phyloP scores from a whole-genome alignment of 2,888 invertebrate genomes.

The Rotaria sp. region DNA sequence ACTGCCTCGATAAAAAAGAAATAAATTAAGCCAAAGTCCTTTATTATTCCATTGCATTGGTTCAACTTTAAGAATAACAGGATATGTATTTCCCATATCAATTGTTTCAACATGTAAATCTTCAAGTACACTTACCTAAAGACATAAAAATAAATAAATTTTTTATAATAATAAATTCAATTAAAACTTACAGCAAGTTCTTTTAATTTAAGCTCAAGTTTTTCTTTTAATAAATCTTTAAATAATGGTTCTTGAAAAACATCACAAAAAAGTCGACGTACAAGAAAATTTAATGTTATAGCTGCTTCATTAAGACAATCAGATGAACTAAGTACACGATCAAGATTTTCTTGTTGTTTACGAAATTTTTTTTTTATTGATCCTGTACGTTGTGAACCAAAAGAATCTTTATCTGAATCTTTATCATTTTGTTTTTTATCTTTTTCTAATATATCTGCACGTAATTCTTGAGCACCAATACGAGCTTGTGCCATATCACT shows the following conservation, averaged over 20 bases:
- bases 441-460: background rate
- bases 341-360: slow-evolving; percentile 11
- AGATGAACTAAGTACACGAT: background rate
- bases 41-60: slow-evolving; percentile 6
- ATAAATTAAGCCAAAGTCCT: slow-evolving; percentile 26
- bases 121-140: background rate
- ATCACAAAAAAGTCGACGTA: background rate
- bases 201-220: slow-evolving; percentile 27
- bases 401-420: background rate
- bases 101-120: background rate
- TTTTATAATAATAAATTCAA: background rate
- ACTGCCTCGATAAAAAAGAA: background rate
- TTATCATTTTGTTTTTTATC: background rate
- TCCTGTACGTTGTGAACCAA: background rate
- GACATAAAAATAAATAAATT: background rate
- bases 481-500: background rate
- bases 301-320: slow-evolving; percentile 25
- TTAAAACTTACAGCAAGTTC: background rate
- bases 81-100: slow-evolving; percentile 11
- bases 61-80: slow-evolving; percentile 28
- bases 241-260: background rate
- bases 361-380: background rate
- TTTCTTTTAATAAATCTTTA: slow-evolving; percentile 27
- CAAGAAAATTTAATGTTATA: slow-evolving; percentile 21
- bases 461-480: background rate